These are phyloP conservation scores for Pilophorus perplexus DNA, from an alignment of 2,888 invertebrate genomes.

Conservation along the genomic window DNA sequence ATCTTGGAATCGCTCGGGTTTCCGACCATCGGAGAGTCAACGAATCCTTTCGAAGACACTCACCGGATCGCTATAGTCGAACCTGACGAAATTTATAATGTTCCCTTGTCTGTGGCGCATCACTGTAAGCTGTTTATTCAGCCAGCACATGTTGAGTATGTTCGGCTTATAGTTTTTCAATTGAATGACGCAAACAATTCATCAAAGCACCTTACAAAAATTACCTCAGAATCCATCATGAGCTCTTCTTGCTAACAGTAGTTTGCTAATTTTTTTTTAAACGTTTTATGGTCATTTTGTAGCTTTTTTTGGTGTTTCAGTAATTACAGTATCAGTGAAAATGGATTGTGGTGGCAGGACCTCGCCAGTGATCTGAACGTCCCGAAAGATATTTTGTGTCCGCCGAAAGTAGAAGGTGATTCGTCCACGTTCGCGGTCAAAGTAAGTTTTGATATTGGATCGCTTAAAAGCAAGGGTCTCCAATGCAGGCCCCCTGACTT, in stretches of 20 bases:
- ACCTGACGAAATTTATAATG: constrained; percentile 69
- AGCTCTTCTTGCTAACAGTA: not conserved
- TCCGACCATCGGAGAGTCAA: constrained; percentile 63
- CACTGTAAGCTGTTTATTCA: constrained; percentile 73
- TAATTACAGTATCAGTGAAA: constrained; percentile 68
- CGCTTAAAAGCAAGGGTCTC: no score
- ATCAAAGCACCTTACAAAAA: not conserved
- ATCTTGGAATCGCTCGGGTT: constrained; percentile 65
- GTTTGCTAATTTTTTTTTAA: constrained; percentile 2
- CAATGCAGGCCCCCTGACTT: no score
- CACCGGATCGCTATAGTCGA: constrained; percentile 70
- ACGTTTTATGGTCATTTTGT: not conserved
- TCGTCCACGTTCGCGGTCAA: constrained; percentile 57
- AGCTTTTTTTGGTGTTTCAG: no score
- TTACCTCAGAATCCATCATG: not conserved
- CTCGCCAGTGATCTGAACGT: constrained; percentile 65
- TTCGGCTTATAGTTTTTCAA: constrained; percentile 32
- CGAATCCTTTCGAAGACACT: constrained; percentile 73
- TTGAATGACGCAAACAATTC: not conserved
- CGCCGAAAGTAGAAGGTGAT: constrained; percentile 61
- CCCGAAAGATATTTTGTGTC: constrained; percentile 66
- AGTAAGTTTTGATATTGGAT: constrained; percentile 11
- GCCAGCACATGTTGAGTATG: constrained; percentile 60
- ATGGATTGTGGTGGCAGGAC: constrained; percentile 79
- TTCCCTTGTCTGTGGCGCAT: constrained; percentile 76